phyloP scores from a whole-genome alignment of 2,797 vertebrate species.

The Sebastes hopkinsi region DNA sequence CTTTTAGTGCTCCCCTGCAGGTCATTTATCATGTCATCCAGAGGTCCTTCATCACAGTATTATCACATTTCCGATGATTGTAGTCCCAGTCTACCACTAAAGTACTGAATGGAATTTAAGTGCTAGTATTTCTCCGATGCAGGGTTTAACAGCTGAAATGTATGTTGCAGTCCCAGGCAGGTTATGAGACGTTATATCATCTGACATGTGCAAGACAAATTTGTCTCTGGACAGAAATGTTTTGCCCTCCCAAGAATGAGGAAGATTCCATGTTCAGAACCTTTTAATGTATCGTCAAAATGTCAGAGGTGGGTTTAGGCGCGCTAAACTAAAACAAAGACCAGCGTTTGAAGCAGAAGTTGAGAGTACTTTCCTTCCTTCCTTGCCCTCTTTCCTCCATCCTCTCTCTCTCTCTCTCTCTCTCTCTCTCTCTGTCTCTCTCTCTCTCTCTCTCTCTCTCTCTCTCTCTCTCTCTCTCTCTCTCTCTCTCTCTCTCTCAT shows the following conservation, averaged over 20 bases:
- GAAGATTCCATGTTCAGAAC: background rate
- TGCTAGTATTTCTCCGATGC: slow-evolving; percentile 14
- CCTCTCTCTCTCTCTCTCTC: too few species aligned
- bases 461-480: too few species aligned
- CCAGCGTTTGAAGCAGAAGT: background rate
- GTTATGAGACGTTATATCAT: slow-evolving; percentile 29
- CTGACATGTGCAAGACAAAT: background rate
- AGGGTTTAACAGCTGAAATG: slow-evolving; percentile 29
- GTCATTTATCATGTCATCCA: slow-evolving; percentile 53
- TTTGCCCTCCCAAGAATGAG: background rate
- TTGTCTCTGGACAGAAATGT: background rate
- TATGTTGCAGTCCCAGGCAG: background rate
- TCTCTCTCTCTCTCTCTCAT: background rate
- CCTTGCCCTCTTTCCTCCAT: background rate
- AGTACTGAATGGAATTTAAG: slow-evolving; percentile 24
- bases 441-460: too few species aligned
- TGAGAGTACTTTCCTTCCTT: background rate
- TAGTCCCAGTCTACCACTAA: slow-evolving; percentile 17
- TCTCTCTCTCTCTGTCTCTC: too few species aligned
- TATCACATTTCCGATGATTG: slow-evolving; percentile 58
- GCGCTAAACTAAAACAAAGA: background rate
- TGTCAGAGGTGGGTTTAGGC: background rate
- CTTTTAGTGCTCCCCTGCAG: slow-evolving; percentile 38
- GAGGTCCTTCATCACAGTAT: slow-evolving; percentile 50
- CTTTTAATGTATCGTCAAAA: background rate